Conservation (phyloP, 1,140 invertebrate genomes). For the Augochlora pura region DNA sequence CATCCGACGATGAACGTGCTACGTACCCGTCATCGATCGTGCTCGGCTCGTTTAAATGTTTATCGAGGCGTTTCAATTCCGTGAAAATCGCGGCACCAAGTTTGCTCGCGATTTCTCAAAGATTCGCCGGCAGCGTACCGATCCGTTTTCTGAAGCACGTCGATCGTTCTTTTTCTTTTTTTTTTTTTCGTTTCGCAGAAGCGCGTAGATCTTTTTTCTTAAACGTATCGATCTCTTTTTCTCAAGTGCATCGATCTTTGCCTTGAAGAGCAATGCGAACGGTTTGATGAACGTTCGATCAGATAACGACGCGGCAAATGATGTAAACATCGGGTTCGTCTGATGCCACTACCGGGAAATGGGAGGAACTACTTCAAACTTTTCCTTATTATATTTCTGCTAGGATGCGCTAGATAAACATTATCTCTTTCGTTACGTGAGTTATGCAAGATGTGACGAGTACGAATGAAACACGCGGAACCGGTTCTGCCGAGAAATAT, state of each 20-base stretch:
- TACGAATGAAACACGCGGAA: neutral
- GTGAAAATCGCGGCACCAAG: neutral
- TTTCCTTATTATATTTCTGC: neutral
- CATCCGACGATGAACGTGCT: neutral
- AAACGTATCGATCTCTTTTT: too few species aligned
- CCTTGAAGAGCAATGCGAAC: neutral
- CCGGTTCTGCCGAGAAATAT: too few species aligned
- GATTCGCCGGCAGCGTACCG: neutral
- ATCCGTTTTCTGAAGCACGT: neutral
- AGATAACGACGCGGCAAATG: neutral
- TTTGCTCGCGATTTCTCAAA: neutral
- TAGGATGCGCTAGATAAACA: neutral
- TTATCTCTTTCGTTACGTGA: neutral
- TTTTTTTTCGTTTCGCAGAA: too few species aligned
- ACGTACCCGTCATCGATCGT: neutral
- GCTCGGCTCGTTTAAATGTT: neutral
- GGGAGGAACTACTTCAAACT: neutral
- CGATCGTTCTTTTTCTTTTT: neutral
- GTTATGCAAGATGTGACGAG: neutral
- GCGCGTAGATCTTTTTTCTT: neutral
- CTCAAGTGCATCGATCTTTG: neutral
- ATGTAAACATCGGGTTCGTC: too few species aligned
- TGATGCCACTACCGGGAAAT: neutral
- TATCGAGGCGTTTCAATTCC: neutral
- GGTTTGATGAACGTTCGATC: neutral